Evolutionary conservation across 2,888 invertebrate genomes (phyloP).

Genomic region (Acrocyrtus sp.): DNA sequence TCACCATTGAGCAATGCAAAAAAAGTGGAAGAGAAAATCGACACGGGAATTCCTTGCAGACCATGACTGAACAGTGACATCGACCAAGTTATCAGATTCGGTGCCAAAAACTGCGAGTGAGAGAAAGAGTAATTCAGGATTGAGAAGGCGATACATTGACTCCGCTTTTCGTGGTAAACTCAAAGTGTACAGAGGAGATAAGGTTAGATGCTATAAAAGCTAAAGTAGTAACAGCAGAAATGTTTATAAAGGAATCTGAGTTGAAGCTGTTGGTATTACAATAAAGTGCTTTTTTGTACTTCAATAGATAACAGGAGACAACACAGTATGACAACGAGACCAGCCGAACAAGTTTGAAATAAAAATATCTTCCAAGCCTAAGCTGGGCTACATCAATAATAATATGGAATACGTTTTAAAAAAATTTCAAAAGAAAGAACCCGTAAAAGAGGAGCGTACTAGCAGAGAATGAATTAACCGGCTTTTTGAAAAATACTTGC

Average conservation of each 20-base stretch:
- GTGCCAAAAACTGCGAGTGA: slow-evolving; percentile 34
- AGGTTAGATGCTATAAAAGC: no score
- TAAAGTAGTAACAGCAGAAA: no score
- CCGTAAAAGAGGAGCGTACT: no score
- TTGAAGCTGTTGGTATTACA: not conserved
- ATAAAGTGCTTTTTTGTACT: not conserved
- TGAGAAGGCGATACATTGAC: not conserved
- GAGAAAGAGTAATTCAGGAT: not conserved
- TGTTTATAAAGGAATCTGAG: not conserved
- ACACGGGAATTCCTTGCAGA: not conserved
- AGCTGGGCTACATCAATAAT: slow-evolving; percentile 8
- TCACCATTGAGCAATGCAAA: no score
- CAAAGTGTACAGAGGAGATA: no score
- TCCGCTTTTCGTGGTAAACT: no score
- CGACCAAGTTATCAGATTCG: not conserved
- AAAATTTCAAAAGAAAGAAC: no score
- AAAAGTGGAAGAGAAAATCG: not conserved
- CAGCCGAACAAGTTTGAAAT: slow-evolving; percentile 33
- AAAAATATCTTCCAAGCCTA: slow-evolving; percentile 36
- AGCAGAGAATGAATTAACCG: slow-evolving; percentile 13
- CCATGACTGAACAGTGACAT: not conserved
- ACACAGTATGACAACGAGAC: slow-evolving; percentile 18
- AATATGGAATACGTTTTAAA: no score
- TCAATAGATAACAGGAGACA: no score
- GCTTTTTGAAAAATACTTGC: no score